Evolutionary conservation across 2,888 invertebrate species (phyloP).

Genomic region (Calliopum simillimum): DNA sequence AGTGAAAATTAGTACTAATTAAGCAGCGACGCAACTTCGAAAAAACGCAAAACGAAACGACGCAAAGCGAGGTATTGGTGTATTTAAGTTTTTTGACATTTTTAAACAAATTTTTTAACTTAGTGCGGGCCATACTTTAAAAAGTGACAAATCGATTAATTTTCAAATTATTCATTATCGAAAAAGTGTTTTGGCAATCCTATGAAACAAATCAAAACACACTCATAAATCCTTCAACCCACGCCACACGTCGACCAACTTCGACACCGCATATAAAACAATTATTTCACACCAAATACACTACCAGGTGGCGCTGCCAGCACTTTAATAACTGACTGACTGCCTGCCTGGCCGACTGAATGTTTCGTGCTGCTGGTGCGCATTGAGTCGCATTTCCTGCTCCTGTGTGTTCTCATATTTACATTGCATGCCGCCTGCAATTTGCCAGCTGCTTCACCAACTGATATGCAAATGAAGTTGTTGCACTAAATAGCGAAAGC

Average conservation of each 20-base stretch:
- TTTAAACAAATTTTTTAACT: no score
- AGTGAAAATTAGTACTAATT: no score
- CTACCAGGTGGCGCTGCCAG: conserved; percentile 22
- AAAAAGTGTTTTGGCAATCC: no score
- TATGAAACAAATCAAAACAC: no score
- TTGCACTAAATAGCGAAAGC: conserved; percentile 62
- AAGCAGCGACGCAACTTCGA: no score
- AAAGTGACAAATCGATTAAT: no score
- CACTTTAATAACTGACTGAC: conserved; percentile 11
- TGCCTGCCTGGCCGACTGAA: not conserved
- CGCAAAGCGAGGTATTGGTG: no score
- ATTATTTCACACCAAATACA: not conserved
- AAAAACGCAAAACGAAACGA: no score
- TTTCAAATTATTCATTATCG: no score
- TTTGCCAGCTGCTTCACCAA: conserved; percentile 57
- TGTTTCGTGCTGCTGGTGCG: conserved; percentile 43
- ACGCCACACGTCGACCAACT: not conserved
- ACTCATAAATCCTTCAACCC: no score
- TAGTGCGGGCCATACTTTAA: no score
- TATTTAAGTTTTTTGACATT: no score
- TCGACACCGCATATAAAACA: not conserved
- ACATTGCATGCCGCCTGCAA: conserved; percentile 62
- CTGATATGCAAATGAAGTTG: conserved; percentile 66
- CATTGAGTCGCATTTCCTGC: conserved; percentile 50
- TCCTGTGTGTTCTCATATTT: not conserved